These are phyloP conservation scores for Theropithecus gelada DNA, from an alignment of 2,113 vertebrate species.

Conservation along the genomic window DNA sequence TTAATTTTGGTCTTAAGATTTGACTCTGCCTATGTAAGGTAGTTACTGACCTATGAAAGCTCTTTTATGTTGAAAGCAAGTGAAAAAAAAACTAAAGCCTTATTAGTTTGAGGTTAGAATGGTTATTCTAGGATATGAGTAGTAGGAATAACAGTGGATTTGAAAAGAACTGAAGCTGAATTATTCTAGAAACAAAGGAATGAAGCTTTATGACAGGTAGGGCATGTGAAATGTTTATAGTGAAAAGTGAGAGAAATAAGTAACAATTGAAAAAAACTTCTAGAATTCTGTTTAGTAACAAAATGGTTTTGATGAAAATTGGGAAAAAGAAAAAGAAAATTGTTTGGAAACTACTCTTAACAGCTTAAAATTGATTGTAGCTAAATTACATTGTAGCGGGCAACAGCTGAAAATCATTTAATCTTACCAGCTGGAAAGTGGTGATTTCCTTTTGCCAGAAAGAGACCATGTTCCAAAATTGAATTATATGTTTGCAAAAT, in stretches of 20 bases:
- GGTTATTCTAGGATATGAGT: slow-evolving; percentile 11
- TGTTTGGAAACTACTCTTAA: background rate
- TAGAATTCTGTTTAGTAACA: background rate
- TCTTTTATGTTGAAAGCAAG: background rate
- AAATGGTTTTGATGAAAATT: background rate
- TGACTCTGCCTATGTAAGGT: background rate
- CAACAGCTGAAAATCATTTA: slow-evolving; percentile 16
- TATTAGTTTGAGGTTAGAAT: background rate
- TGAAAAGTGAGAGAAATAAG: background rate
- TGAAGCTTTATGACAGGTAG: background rate
- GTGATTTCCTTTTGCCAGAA: slow-evolving; percentile 39
- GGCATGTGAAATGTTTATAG: slow-evolving; percentile 12
- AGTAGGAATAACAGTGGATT: background rate
- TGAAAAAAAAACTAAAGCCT: background rate
- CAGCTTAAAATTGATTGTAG: background rate
- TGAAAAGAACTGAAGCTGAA: slow-evolving; percentile 7
- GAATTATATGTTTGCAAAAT: background rate
- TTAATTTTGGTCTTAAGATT: slow-evolving; percentile 5
- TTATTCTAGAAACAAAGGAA: background rate
- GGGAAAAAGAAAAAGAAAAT: too few species aligned
- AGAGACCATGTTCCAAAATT: slow-evolving; percentile 1
- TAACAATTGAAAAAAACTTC: background rate
- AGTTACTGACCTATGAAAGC: background rate
- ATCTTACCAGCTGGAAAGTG: background rate
- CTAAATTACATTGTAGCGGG: background rate